Evolutionary conservation across 2,113 vertebrate species (phyloP), one percentile per base, ranked within the genome.

Genomic region (Rhodinocichla rosea): DNA sequence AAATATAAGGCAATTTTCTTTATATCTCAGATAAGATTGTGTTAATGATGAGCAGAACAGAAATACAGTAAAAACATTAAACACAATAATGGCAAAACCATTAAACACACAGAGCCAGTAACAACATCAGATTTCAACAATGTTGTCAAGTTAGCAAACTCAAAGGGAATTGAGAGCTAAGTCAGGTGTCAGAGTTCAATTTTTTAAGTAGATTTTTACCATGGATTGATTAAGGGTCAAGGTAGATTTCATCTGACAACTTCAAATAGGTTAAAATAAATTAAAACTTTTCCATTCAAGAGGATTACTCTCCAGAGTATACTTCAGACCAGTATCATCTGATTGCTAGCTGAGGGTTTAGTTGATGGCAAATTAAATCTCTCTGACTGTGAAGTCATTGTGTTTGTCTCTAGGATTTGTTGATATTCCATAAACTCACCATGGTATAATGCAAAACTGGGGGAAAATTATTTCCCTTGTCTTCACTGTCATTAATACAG

Each of bases 401-500:
- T 96, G 53, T 96, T 91, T 89, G 95, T 92, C 71, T 90, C 93
- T 62, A 89, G 78, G 75, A 81, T 95, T 89, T 93, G 60, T 94
- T 76, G 49, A 64, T 96, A 63, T 50, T 55, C 82, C 95, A 87
- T 96, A 88, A 87, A 85, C 12, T 90, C 94, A 69, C 69, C 71
- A 63, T 81, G 81, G 85, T 91, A 47, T 87, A 88, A 87, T 56
- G 55, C 68, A 90, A 87, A 95, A 57, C 33, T 7, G 21, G 78
- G 92, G 75, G 56, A 15, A 90, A 95, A 80, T 53, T 40, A 35
- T 62, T 96, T 88, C 77, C 71, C 70, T 57, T 82, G 53, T 82
- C 67, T 74, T 75, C 95, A 89, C 94, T 86, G 70, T 95, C 93
- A 95, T 95, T 96, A 93, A 79, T 94, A 95, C 97, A 97, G 98